Percentiles rank a stretch among this genome's conserved stretches.
Evolutionary conservation across 35 echinoderm and acorn worm species (phyloP).

Genomic region (Heliocidaris tuberculata): DNA sequence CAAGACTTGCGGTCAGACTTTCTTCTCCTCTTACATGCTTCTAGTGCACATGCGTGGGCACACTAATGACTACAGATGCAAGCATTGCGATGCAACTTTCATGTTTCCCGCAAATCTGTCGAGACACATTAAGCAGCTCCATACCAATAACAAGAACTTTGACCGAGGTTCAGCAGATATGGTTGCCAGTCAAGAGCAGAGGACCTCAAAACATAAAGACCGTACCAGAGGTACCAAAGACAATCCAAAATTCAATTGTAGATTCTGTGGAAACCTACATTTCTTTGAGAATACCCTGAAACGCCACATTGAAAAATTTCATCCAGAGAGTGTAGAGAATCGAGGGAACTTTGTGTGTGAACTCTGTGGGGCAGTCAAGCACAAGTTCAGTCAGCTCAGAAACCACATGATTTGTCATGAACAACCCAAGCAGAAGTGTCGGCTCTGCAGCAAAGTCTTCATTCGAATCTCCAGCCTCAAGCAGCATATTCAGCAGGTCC

Average conservation of each 20-base stretch:
- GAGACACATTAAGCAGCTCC: not conserved
- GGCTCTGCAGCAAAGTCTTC: not conserved
- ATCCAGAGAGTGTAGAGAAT: not conserved
- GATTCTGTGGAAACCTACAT: not conserved
- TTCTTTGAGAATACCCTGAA: not conserved
- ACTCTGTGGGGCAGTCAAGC: slow-evolving; percentile 7
- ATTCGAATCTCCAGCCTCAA: not conserved
- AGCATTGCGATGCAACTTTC: not conserved
- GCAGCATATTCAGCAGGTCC: not conserved
- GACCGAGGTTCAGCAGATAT: not conserved
- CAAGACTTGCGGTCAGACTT: slow-evolving; percentile 21
- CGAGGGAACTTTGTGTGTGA: slow-evolving; percentile 22
- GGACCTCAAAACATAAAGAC: not conserved
- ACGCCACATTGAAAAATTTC: slow-evolving; percentile 12
- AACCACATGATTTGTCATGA: slow-evolving; percentile 20
- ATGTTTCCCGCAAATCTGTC: not conserved
- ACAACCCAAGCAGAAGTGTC: slow-evolving; percentile 23
- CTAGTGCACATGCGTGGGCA: slow-evolving; percentile 8
- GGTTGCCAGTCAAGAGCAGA: not conserved
- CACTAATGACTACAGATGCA: not conserved
- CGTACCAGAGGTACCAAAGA: not conserved
- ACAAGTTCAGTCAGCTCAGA: not conserved
- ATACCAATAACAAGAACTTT: not conserved
- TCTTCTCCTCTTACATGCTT: slow-evolving; percentile 18
- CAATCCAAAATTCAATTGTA: not conserved